Evolutionary conservation across 2,797 vertebrate species (phyloP), one percentile per base, ranked within the genome.

Genomic region (Hoplostethus mediterraneus): DNA sequence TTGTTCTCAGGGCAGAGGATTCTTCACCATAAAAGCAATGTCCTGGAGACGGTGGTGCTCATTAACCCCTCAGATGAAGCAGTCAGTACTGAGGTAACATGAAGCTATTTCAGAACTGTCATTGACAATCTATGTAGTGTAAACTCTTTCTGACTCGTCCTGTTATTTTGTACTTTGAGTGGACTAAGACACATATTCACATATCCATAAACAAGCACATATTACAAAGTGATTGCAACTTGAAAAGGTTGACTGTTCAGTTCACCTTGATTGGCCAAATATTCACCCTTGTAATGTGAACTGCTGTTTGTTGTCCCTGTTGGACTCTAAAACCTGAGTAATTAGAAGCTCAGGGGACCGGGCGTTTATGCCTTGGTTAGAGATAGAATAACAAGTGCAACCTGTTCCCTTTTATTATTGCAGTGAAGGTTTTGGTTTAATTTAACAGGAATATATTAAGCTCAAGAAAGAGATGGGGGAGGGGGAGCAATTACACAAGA

Each of bases 1-100:
- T 78, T 81, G 21, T 82, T 67, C 85, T 71, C 79, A 99, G 98
- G 98, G 67, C 98, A 99, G 93, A 98, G 98, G 86, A 99, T 99
- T 90, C 97, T 99, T 89, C 98, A 99, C 85, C 97, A 99, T 83
- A 96, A 97, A 93, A 99, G 98, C 89, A 97, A 95, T 78, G 87
- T 98, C 66, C 92, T 99, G 90, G 98, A 99, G 93, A 99, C 97
- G 0, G 97, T 99, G 63, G 98, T 99, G 67, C 95, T 99, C 10
- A 99, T 99, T 87, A 99, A 99, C 87, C 98, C 98, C 64, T 98
- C 98, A 42, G 97, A 99, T 87, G 97, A 99, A 84, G 97, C 97
- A 0, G 97, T 99, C 87, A 97, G 97, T 76, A 99, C 97, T 0
- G 98, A 99, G 96, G 98, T 97, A 91, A 91, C 87, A 40, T 21